Evolutionary conservation across 2,113 vertebrate genomes (phyloP).

Genomic region (Sebastes schlegelii): DNA sequence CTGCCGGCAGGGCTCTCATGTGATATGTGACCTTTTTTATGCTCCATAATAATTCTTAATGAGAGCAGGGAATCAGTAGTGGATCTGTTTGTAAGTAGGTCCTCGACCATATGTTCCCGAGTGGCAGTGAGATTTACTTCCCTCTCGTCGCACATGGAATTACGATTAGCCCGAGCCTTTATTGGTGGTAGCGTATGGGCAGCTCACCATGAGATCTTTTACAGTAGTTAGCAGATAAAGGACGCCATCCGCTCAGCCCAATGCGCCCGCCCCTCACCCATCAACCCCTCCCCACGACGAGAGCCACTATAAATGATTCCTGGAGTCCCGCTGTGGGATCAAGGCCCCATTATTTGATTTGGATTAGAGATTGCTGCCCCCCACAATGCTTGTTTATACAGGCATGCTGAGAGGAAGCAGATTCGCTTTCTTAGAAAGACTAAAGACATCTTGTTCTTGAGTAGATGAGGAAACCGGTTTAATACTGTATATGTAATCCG

Average conservation of each 20-base stretch:
- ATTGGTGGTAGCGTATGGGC: slow-evolving; percentile 54
- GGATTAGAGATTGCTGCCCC: slow-evolving; percentile 74
- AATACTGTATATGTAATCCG: background rate
- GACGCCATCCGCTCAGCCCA: slow-evolving; percentile 49
- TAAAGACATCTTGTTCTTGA: slow-evolving; percentile 8
- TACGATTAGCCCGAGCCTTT: slow-evolving; percentile 67
- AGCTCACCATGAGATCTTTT: slow-evolving; percentile 73
- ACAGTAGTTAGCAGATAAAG: slow-evolving; percentile 71
- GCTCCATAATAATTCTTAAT: slow-evolving; percentile 56
- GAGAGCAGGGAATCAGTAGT: slow-evolving; percentile 40
- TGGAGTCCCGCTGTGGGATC: slow-evolving; percentile 63
- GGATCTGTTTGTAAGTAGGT: slow-evolving; percentile 41
- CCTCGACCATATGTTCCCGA: slow-evolving; percentile 59
- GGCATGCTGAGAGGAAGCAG: slow-evolving; percentile 70
- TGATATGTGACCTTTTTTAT: slow-evolving; percentile 54
- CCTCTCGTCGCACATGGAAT: slow-evolving; percentile 60
- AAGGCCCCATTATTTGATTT: slow-evolving; percentile 77
- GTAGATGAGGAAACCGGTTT: slow-evolving; percentile 2
- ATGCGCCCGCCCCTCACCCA: slow-evolving; percentile 7
- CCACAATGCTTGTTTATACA: slow-evolving; percentile 60
- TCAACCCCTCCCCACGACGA: slow-evolving; percentile 13
- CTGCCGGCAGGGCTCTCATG: slow-evolving; percentile 19
- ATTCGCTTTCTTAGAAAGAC: slow-evolving; percentile 66
- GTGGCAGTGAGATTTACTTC: slow-evolving; percentile 69
- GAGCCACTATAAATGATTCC: slow-evolving; percentile 67